These are phyloP conservation scores for Megaceryle torquata DNA, from an alignment of 2,113 vertebrate genomes.

Conservation along the genomic window DNA sequence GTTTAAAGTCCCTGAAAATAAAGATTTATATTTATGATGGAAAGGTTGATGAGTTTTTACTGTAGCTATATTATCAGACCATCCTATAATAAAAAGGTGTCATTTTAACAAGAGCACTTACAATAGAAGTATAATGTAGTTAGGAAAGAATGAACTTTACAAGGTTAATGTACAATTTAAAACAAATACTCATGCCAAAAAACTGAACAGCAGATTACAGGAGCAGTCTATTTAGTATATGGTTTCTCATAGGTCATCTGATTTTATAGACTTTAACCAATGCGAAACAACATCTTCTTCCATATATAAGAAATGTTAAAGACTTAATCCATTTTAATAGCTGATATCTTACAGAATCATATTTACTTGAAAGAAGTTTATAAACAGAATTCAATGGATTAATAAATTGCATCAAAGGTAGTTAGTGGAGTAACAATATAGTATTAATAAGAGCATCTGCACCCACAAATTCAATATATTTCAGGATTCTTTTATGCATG, in stretches of 20 bases:
- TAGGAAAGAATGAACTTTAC: conserved; percentile 39
- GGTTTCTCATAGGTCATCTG: background rate
- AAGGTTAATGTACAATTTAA: conserved; percentile 20
- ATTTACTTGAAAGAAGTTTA: background rate
- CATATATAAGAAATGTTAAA: background rate
- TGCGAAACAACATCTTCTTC: background rate
- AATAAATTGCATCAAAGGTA: background rate
- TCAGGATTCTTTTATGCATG: background rate
- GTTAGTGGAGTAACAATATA: background rate
- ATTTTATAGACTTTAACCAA: background rate
- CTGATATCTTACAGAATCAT: background rate
- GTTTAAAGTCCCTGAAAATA: conserved; percentile 1
- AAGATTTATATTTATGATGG: background rate
- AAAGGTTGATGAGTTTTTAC: background rate
- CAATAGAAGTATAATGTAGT: conserved; percentile 1
- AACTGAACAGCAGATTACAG: background rate
- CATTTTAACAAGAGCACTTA: conserved; percentile 28
- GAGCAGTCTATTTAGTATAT: background rate
- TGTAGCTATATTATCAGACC: background rate
- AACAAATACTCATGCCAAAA: background rate
- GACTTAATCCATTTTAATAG: background rate
- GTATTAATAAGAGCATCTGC: background rate
- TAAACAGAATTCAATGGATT: background rate
- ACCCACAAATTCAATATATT: background rate
- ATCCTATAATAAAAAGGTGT: conserved; percentile 32